A percentile compares a stretch with the other conserved stretches of the same genome.
phyloP scores from a whole-genome alignment of 2,888 invertebrate genomes.

The Mesorhabditis sp. region DNA sequence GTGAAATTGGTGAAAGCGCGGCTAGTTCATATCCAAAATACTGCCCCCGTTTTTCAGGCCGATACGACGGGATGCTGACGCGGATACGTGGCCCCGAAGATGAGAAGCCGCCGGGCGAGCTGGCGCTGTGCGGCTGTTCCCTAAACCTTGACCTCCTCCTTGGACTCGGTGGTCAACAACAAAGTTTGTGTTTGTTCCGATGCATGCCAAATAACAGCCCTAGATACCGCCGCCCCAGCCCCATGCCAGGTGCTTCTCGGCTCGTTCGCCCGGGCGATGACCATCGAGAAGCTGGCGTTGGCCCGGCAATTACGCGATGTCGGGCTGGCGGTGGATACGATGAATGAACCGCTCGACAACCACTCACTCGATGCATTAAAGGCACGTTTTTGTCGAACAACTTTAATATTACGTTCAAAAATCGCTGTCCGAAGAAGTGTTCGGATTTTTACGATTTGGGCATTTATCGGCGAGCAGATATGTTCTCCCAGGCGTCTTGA shows the following conservation, averaged over 20 bases:
- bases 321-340: background rate
- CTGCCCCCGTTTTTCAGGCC: constrained; percentile 15
- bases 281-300: background rate
- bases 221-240: background rate
- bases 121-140: constrained; percentile 29
- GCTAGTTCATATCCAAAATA: no score
- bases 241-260: background rate
- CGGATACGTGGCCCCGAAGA: constrained; percentile 30
- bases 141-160: constrained; percentile 7
- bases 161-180: background rate
- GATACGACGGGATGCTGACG: constrained; percentile 30
- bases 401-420: background rate
- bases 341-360: constrained; percentile 1
- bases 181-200: background rate
- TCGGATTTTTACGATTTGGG: no score
- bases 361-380: background rate
- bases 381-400: background rate
- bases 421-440: no score
- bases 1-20: no score
- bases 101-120: constrained; percentile 16
- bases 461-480: no score
- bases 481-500: no score
- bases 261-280: background rate
- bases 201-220: background rate
- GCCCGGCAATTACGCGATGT: background rate